Evolutionary conservation across 2,797 vertebrate genomes (phyloP).

Genomic region (Tadarida brasiliensis): DNA sequence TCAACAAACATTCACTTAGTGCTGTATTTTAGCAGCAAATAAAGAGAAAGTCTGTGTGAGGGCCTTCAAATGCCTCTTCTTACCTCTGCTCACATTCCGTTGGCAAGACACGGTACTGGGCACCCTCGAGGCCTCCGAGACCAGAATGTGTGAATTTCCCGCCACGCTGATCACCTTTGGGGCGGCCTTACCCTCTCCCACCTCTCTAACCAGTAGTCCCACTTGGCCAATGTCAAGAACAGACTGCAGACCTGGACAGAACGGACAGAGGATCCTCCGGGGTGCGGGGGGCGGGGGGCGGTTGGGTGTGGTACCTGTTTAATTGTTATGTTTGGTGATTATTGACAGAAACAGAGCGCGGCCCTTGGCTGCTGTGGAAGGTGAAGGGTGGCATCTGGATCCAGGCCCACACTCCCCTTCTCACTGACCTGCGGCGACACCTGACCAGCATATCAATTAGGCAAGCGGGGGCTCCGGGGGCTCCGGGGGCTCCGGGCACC

Average conservation of each 20-base stretch:
- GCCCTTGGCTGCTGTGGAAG: neutral
- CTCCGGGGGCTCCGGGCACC: neutral
- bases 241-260: neutral
- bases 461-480: neutral
- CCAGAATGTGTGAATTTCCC: neutral
- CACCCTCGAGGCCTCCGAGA: neutral
- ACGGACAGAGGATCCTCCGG: neutral
- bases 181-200: neutral
- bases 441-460: neutral
- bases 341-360: neutral
- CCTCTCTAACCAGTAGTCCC: neutral
- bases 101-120: neutral
- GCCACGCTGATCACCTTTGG: neutral
- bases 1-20: neutral
- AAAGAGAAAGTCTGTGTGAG: neutral
- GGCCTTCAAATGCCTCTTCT: neutral
- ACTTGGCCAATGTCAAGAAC: neutral
- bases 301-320: neutral
- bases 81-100: neutral
- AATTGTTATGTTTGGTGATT: neutral
- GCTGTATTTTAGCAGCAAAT: neutral
- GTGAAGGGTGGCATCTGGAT: neutral
- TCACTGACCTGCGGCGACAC: neutral
- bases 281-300: too few relatives aligned
- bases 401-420: neutral